Base-by-base conservation (phyloP, 2,797 vertebrate genomes). In the Neostethus bicornis region DNA sequence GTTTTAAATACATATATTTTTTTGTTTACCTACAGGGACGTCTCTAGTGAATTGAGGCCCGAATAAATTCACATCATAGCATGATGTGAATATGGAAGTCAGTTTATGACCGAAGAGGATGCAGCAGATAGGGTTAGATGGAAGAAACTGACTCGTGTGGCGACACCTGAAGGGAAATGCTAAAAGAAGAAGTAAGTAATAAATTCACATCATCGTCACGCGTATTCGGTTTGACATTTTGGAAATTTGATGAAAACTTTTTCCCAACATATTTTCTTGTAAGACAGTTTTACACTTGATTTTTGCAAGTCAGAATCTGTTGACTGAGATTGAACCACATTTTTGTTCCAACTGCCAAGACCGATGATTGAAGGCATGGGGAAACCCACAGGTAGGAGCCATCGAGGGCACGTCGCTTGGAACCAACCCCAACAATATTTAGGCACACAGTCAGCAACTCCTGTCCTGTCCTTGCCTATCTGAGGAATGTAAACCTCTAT, bases 401-500 rank as follows among this genome's bases (percentile, higher is more conserved):
- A 41, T 75, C 64, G 61, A 64, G 80, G 80, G 84, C 75, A 72
- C 61, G 69, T 72, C 65, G 69, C 43, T 62, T 84, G 89, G 76
- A 81, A 76, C 28, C 14, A 2, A 65, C 67, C 81, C 81, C 85
- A 74, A 77, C 78, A 66, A 79, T 84, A 77, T 85, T 87, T 79
- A 85, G 83, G 77, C 78, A 76, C 81, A 43, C 63, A 71, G 70
- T 88, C 86, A 87, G 79, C 76, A 85, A 85, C 83, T 83, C 83
- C 73, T 77, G 75, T 83, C 83, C 73, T 77, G 75, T 81, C 80
- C 70, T 66, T 85, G 77, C 82, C 88, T 85, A 87, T 82, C 84
- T 85, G 46, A 83, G 88, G 83, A 88, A 86, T 83, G 77, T 84
- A 80, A 84, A 84, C 68, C 83, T 85, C 71, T 77, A 75, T 77